Conservation (phyloP, 2,888 invertebrate species). For the Xestobium rufovillosum region DNA sequence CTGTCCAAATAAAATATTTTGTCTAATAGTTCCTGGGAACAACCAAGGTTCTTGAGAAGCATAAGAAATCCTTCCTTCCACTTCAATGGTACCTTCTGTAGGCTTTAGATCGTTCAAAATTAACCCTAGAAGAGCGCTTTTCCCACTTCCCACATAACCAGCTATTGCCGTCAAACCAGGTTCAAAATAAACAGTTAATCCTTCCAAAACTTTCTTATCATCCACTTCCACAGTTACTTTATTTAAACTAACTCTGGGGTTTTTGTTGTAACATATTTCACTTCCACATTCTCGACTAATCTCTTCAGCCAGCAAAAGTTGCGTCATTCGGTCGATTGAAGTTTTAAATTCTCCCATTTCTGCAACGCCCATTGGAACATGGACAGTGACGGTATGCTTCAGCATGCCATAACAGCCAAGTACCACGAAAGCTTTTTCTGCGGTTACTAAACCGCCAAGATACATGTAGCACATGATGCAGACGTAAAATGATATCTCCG, state of each 20-base stretch:
- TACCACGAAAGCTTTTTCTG: slow-evolving; percentile 16
- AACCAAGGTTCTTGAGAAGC: slow-evolving; percentile 54
- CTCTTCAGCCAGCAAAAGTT: slow-evolving; percentile 15
- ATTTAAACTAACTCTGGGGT: slow-evolving; percentile 11
- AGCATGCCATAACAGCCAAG: slow-evolving; percentile 11
- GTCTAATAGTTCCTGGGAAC: slow-evolving; percentile 50
- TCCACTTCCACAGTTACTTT: slow-evolving; percentile 15
- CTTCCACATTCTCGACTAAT: neutral
- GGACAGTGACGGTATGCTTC: slow-evolving; percentile 5
- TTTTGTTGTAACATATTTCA: neutral
- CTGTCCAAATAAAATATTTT: slow-evolving; percentile 67
- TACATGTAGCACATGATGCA: slow-evolving; percentile 12
- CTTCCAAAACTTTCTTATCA: slow-evolving; percentile 27
- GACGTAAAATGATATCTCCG: slow-evolving; percentile 11
- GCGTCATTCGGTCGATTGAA: slow-evolving; percentile 12
- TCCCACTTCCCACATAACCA: slow-evolving; percentile 57
- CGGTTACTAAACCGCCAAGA: slow-evolving; percentile 9
- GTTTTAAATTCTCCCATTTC: slow-evolving; percentile 16
- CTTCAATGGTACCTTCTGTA: slow-evolving; percentile 32
- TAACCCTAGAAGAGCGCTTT: slow-evolving; percentile 39
- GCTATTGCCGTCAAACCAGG: slow-evolving; percentile 46
- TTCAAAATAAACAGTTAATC: slow-evolving; percentile 36
- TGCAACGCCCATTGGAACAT: slow-evolving; percentile 14
- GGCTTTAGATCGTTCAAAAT: slow-evolving; percentile 35
- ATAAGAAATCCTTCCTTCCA: slow-evolving; percentile 47